phyloP scores from a whole-genome alignment of 2,113 vertebrate genomes.

The Dipodomys ordii region DNA sequence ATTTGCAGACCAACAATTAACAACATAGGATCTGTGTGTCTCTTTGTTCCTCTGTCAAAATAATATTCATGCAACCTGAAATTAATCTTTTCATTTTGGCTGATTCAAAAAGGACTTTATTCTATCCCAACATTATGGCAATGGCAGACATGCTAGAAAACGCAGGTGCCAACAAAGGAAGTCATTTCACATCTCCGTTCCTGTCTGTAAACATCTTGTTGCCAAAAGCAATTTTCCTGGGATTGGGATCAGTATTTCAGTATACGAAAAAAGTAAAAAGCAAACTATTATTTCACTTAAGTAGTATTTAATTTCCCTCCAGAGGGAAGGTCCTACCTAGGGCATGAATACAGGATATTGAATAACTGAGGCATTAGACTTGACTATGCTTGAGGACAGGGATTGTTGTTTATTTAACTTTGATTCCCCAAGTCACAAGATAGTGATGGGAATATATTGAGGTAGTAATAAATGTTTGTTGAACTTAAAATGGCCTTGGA shows the following conservation, averaged over 20 bases:
- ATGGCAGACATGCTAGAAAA: neutral
- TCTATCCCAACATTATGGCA: neutral
- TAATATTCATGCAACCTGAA: neutral
- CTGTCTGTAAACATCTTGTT: neutral
- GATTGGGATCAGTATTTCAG: neutral
- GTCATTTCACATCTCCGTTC: neutral
- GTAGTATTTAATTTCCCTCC: neutral
- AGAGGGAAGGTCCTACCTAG: neutral
- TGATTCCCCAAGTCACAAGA: neutral
- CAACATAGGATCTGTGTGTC: neutral
- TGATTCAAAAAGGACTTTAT: neutral
- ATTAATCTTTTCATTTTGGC: neutral
- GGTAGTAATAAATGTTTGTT: neutral
- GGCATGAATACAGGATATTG: neutral
- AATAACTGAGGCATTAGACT: neutral
- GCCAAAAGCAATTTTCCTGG: neutral
- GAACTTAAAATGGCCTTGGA: slow-evolving; percentile 12
- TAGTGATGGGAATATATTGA: neutral
- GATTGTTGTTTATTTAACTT: neutral
- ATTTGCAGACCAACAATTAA: neutral
- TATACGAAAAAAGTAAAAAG: neutral
- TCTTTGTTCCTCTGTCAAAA: neutral
- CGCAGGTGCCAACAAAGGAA: neutral
- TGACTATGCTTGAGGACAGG: slow-evolving; percentile 11
- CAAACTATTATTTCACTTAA: neutral